These are phyloP conservation scores for Mola mola DNA, from an alignment of 2,113 vertebrate genomes.

Conservation along the genomic window DNA sequence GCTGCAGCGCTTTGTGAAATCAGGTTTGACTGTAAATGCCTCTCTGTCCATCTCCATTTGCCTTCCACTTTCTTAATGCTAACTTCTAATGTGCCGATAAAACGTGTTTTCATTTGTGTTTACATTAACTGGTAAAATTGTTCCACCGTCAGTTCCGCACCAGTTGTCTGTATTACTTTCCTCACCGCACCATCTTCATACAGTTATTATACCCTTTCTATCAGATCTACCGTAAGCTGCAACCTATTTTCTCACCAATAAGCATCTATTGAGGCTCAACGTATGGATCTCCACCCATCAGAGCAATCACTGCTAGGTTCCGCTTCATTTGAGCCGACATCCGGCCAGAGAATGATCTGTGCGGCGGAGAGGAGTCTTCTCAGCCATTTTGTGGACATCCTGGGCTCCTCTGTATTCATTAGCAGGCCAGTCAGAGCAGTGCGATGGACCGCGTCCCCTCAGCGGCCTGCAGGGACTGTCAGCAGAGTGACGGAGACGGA, in stretches of 20 bases:
- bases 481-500: constrained; percentile 90
- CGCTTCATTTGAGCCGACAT: constrained; percentile 77
- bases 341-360: constrained; percentile 64
- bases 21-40: too few species aligned
- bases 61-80: constrained; percentile 14
- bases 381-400: constrained; percentile 62
- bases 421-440: constrained; percentile 69
- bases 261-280: constrained; percentile 56
- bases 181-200: constrained; percentile 31
- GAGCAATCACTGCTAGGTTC: constrained; percentile 75
- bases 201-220: constrained; percentile 36
- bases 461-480: constrained; percentile 77
- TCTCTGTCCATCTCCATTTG: constrained; percentile 15
- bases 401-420: constrained; percentile 75
- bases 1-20: constrained; percentile 11
- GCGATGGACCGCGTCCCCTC: constrained; percentile 78
- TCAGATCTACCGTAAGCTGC: constrained; percentile 40
- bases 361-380: constrained; percentile 58
- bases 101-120: constrained; percentile 13
- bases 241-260: constrained; percentile 35
- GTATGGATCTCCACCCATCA: constrained; percentile 74
- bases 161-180: constrained; percentile 19
- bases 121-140: background rate
- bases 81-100: constrained; percentile 27
- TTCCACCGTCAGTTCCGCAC: background rate